A percentile compares a stretch with the other conserved stretches of the same genome.
Evolutionary conservation across 2,113 vertebrate genomes (phyloP).

Genomic region (Odocoileus hemionus): DNA sequence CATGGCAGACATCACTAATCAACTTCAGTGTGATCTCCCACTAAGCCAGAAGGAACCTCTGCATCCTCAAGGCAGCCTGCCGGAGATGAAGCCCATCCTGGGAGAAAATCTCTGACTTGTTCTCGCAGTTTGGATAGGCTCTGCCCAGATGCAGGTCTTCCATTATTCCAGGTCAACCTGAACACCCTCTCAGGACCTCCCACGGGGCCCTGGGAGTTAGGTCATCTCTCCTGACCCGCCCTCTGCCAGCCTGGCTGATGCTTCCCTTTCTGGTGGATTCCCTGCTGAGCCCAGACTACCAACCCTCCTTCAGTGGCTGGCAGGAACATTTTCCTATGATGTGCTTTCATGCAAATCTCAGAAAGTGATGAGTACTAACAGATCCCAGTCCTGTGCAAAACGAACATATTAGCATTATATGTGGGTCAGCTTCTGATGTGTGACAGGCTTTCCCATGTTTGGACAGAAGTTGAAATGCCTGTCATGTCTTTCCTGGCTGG

Average conservation of each 20-base stretch:
- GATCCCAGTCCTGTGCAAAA: constrained; percentile 21
- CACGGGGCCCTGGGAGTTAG: neutral
- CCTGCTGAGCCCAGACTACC: constrained; percentile 40
- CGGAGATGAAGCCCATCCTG: neutral
- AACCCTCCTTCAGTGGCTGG: constrained; percentile 12
- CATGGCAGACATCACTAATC: neutral
- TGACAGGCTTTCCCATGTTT: constrained; percentile 13
- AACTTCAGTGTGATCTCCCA: neutral
- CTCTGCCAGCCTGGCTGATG: neutral
- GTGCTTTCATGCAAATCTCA: constrained; percentile 14
- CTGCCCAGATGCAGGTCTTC: neutral
- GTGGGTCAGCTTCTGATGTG: neutral
- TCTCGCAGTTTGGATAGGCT: neutral
- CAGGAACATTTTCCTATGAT: constrained; percentile 55
- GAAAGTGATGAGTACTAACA: constrained; percentile 67
- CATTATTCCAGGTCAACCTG: neutral
- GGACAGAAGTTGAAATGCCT: neutral
- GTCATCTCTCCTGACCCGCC: neutral
- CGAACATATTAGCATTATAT: constrained; percentile 30
- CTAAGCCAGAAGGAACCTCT: neutral
- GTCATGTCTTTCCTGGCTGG: neutral
- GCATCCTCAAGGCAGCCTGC: neutral
- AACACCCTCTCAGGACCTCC: neutral
- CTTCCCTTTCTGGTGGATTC: neutral
- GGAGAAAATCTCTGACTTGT: neutral